Evolutionary conservation across 2,113 vertebrate genomes (phyloP).

Genomic region (Otis tarda): DNA sequence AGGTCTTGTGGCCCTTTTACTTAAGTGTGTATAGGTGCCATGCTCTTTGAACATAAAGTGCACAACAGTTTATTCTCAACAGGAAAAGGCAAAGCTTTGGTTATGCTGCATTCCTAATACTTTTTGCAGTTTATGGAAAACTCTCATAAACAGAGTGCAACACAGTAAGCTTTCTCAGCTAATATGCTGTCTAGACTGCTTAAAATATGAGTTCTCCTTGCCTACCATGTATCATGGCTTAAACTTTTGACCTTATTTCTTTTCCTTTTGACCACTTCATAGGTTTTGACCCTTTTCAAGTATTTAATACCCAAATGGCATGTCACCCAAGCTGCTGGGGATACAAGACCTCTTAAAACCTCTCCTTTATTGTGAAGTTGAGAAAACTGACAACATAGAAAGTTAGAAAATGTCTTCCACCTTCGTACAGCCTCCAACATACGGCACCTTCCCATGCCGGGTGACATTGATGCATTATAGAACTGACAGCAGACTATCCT

Average conservation of each 20-base stretch:
- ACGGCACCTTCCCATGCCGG: background rate
- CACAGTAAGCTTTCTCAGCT: constrained; percentile 55
- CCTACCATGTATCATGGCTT: constrained; percentile 39
- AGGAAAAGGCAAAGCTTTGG: constrained; percentile 30
- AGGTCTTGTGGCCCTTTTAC: background rate
- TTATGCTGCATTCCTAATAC: constrained; percentile 51
- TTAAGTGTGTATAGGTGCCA: background rate
- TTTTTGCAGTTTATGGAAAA: constrained; percentile 67
- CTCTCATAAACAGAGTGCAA: constrained; percentile 49
- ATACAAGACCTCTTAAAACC: background rate
- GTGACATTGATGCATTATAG: background rate
- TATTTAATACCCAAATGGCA: constrained; percentile 48
- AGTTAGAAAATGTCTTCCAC: background rate
- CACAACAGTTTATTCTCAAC: background rate
- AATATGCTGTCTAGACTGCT: constrained; percentile 73
- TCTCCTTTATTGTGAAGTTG: background rate
- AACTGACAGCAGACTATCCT: constrained; percentile 27
- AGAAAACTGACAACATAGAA: background rate
- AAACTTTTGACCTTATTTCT: constrained; percentile 72
- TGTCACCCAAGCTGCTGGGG: background rate
- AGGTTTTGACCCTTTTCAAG: constrained; percentile 28
- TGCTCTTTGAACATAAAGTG: constrained; percentile 19
- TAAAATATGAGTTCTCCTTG: constrained; percentile 63
- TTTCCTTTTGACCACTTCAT: constrained; percentile 47
- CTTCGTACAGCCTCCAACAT: background rate